Evolutionary conservation across 1,140 invertebrate species (phyloP).

Genomic region (Cotesia vestalis): DNA sequence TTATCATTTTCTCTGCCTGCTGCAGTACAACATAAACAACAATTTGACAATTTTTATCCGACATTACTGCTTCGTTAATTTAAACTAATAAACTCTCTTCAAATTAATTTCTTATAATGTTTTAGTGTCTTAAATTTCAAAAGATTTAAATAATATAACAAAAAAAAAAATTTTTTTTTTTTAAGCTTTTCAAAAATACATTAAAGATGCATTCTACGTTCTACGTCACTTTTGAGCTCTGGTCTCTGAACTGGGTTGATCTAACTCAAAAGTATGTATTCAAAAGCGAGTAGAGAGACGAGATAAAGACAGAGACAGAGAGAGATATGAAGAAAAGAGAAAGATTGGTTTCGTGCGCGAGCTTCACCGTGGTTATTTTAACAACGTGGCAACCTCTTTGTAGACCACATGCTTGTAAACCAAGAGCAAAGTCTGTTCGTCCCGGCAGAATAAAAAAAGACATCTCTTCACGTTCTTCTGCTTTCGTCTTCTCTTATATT

Average conservation of each 20-base stretch:
- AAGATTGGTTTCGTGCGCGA: slow-evolving; percentile 41
- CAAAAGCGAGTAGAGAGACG: slow-evolving; percentile 3
- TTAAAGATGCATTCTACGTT: not conserved
- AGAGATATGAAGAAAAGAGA: slow-evolving; percentile 4
- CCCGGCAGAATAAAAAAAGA: slow-evolving; percentile 44
- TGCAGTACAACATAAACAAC: not conserved
- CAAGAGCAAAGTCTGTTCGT: slow-evolving; percentile 65
- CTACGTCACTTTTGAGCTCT: not conserved
- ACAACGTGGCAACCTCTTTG: slow-evolving; percentile 67
- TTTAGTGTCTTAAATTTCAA: too few species aligned
- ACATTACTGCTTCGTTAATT: too few species aligned
- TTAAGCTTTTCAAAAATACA: too few species aligned
- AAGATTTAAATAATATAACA: too few species aligned
- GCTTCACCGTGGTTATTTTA: slow-evolving; percentile 64
- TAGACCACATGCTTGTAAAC: slow-evolving; percentile 67
- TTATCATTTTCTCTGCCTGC: slow-evolving; percentile 20
- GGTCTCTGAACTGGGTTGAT: too few species aligned
- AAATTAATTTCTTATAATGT: too few species aligned
- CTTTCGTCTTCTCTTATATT: slow-evolving; percentile 20
- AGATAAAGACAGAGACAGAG: slow-evolving; percentile 23
- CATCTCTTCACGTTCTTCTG: slow-evolving; percentile 36
- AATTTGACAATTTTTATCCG: slow-evolving; percentile 22
- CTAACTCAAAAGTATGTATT: too few species aligned
- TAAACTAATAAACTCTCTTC: too few species aligned
- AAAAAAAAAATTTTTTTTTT: too few species aligned